A percentile compares a stretch with the other conserved stretches of the same genome.
Evolutionary conservation across 1,140 invertebrate species (phyloP).

Genomic region (Eurytemora carolleeae): DNA sequence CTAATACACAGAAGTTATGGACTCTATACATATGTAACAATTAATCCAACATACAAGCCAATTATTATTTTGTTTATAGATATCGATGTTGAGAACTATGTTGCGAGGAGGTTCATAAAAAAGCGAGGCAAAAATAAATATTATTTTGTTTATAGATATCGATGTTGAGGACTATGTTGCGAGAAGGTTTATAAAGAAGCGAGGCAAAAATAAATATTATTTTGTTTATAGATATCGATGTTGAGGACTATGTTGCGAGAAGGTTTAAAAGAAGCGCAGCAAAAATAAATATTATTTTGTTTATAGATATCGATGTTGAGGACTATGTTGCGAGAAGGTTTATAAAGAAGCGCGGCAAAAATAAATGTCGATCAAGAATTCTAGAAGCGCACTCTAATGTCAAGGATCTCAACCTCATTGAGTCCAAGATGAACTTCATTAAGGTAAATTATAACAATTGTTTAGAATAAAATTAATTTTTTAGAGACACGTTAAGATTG

Average conservation of each 20-base stretch:
- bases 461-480: too few species aligned
- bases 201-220: too few species aligned
- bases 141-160: too few species aligned
- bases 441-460: slow-evolving; percentile 33
- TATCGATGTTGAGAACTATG: slow-evolving; percentile 64
- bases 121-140: too few species aligned
- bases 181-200: slow-evolving; percentile 50
- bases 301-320: neutral
- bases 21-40: too few species aligned
- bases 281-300: neutral
- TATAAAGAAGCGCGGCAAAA: neutral
- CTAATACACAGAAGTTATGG: too few species aligned
- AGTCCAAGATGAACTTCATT: slow-evolving; percentile 92
- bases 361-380: slow-evolving; percentile 49
- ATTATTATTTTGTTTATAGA: too few species aligned
- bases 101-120: slow-evolving; percentile 59
- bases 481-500: too few species aligned
- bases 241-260: neutral
- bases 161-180: slow-evolving; percentile 72
- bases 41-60: too few species aligned
- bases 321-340: neutral
- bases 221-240: neutral
- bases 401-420: slow-evolving; percentile 60
- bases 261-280: neutral
- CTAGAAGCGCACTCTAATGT: slow-evolving; percentile 93